Conservation (phyloP, 2,888 invertebrate genomes). For the Melikaiella ostensackeni region DNA sequence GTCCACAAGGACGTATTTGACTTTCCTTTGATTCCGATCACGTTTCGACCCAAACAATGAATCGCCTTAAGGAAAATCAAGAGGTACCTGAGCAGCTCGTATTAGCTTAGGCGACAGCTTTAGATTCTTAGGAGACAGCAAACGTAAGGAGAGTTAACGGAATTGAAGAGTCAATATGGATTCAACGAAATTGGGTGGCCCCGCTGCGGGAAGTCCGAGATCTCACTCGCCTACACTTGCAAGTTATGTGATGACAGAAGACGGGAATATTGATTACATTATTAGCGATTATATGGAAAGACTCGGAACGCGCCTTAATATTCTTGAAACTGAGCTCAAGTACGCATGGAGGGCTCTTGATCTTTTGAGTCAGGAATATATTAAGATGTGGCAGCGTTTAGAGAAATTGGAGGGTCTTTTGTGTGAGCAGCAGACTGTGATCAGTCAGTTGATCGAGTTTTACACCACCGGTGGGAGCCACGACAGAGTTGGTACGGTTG, state of each 20-base stretch:
- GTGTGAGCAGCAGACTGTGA: constrained; percentile 93
- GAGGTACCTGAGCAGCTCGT: constrained; percentile 45
- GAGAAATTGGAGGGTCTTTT: constrained; percentile 92
- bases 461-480: constrained; percentile 82
- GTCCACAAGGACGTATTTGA: constrained; percentile 61
- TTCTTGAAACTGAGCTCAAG: constrained; percentile 89
- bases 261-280: constrained; percentile 48
- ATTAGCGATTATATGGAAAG: constrained; percentile 87
- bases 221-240: constrained; percentile 63
- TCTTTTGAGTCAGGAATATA: constrained; percentile 93
- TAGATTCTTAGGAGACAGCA: not conserved
- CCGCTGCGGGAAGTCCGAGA: constrained; percentile 60
- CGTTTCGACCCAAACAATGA: constrained; percentile 54
- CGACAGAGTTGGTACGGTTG: constrained; percentile 64
- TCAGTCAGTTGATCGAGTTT: constrained; percentile 90
- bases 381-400: constrained; percentile 95
- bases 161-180: constrained; percentile 61
- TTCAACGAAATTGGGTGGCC: constrained; percentile 67
- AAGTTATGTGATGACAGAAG: constrained; percentile 41
- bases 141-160: constrained; percentile 4
- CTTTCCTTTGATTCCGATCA: constrained; percentile 49
- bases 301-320: constrained; percentile 90
- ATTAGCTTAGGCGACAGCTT: constrained; percentile 46
- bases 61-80: constrained; percentile 56
- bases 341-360: constrained; percentile 96